phyloP scores from a whole-genome alignment of 2,113 vertebrate species.

The Bubalus kerabau region DNA sequence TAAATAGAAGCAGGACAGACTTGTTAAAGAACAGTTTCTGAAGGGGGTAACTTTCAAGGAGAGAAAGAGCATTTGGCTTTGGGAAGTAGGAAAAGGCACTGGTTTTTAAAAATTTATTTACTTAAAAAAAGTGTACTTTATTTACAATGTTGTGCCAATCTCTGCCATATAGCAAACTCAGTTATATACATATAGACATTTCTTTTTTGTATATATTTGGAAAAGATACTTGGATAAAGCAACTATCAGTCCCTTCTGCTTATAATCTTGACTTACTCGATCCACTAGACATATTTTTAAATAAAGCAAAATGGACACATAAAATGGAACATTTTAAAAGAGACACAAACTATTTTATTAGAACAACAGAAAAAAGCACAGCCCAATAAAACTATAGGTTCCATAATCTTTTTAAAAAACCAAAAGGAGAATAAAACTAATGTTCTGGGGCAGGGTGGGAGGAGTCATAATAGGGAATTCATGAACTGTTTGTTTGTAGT shows the following conservation, averaged over 20 bases:
- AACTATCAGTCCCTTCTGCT: background rate
- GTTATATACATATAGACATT: background rate
- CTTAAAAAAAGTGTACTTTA: background rate
- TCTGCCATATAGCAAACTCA: background rate
- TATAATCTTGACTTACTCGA: slow-evolving; percentile 21
- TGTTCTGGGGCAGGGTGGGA: background rate
- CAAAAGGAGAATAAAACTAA: background rate
- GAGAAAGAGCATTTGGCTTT: background rate
- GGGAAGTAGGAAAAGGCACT: slow-evolving; percentile 14
- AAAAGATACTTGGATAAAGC: background rate
- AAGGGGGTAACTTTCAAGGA: background rate
- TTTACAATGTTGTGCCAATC: background rate
- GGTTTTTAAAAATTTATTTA: background rate
- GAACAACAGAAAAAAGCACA: background rate
- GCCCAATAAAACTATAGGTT: background rate
- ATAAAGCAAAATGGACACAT: slow-evolving; percentile 12
- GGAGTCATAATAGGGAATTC: background rate
- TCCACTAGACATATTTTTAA: background rate
- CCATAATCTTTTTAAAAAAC: background rate
- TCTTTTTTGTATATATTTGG: background rate
- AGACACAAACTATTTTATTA: background rate
- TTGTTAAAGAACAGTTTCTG: background rate
- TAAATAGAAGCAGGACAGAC: background rate
- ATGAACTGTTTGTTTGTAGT: background rate
- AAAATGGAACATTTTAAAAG: slow-evolving; percentile 1